Evolutionary conservation across 2,113 vertebrate genomes (phyloP).

Genomic region (Phoenicopterus ruber): DNA sequence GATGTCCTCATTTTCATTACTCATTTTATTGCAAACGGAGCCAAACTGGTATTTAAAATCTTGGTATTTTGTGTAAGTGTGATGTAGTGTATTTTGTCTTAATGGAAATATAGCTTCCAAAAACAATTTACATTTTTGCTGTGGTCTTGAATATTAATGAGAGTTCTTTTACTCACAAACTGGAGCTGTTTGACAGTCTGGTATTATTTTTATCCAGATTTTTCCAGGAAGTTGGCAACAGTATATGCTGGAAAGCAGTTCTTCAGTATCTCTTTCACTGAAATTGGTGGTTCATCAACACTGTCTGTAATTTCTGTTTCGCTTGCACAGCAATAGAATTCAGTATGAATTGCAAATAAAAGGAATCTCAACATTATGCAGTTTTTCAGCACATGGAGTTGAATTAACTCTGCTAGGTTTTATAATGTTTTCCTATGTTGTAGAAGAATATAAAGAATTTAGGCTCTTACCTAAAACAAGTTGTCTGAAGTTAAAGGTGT

Average conservation of each 20-base stretch:
- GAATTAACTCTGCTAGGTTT: not conserved
- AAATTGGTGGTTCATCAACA: slow-evolving; percentile 61
- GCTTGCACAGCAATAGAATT: slow-evolving; percentile 50
- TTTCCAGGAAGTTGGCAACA: slow-evolving; percentile 49
- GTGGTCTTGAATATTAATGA: slow-evolving; percentile 40
- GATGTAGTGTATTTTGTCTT: slow-evolving; percentile 28
- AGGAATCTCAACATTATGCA: slow-evolving; percentile 3
- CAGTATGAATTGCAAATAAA: slow-evolving; percentile 57
- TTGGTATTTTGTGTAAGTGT: slow-evolving; percentile 11
- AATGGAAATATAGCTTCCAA: slow-evolving; percentile 2
- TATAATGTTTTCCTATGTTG: not conserved
- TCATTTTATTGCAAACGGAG: slow-evolving; percentile 14
- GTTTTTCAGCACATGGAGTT: not conserved
- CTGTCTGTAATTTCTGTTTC: slow-evolving; percentile 57
- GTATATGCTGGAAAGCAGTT: slow-evolving; percentile 24
- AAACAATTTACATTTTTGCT: slow-evolving; percentile 53
- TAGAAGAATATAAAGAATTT: not conserved
- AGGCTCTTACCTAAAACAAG: not conserved
- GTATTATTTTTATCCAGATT: slow-evolving; percentile 58
- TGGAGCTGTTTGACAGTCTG: slow-evolving; percentile 39
- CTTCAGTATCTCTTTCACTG: slow-evolving; percentile 51
- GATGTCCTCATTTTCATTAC: slow-evolving; percentile 32
- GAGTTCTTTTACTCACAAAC: slow-evolving; percentile 21
- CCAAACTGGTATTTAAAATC: slow-evolving; percentile 46
- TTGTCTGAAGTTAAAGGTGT: not conserved